Base-by-base conservation (phyloP, 2,888 invertebrate genomes). In the Eremobia ochroleuca region DNA sequence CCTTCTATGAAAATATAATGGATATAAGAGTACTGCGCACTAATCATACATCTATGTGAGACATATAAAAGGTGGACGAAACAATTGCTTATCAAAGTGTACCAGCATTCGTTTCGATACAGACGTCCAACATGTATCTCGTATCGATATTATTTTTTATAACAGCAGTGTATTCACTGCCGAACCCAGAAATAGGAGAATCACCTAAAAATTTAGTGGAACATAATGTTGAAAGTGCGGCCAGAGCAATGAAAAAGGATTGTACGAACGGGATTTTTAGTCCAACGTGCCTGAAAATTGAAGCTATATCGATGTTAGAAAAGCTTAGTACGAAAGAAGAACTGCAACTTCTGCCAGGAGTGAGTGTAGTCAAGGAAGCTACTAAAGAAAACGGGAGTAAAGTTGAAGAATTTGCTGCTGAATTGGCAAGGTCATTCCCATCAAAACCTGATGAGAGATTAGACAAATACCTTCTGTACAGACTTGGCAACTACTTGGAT, bases 381-480 rank as follows among this genome's bases (percentile, higher is more conserved):
- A 88, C 77, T 2, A 91, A 91, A 18, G 95, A 95, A 72, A 97
- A 96, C 79, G 97, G 97, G 28, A 96, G 97, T 46, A 97, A 97
- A 68, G 97, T 98, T 4, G 98, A 98, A 85, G 97, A 98, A 62
- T 98, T 98, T 84, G 98, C 98, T 0, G 97, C 95, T 87, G 98
- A 98, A 91, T 93, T 98, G 6, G 98, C 98, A 0, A 97, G 98
- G 80, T 97, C 98, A 66, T 97, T 98, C 90, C 98, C 98, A 0
- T 97, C 98, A 66, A 98, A 98, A 91, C 98, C 98, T 21, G 98
- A 98, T 89, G 98, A 98, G 70, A 97, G 98, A 52, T 93, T 98
- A 71, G 98, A 98, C 91, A 98, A 98, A 62, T 98, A 98, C 88
- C 96, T 98, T 52, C 90, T 98, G 85, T 98, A 97, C 88, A 98